Percentiles rank a stretch among this genome's conserved stretches.
These are phyloP conservation scores for Labroides dimidiatus DNA, from an alignment of 2,797 vertebrate genomes.

Conservation along the genomic window DNA sequence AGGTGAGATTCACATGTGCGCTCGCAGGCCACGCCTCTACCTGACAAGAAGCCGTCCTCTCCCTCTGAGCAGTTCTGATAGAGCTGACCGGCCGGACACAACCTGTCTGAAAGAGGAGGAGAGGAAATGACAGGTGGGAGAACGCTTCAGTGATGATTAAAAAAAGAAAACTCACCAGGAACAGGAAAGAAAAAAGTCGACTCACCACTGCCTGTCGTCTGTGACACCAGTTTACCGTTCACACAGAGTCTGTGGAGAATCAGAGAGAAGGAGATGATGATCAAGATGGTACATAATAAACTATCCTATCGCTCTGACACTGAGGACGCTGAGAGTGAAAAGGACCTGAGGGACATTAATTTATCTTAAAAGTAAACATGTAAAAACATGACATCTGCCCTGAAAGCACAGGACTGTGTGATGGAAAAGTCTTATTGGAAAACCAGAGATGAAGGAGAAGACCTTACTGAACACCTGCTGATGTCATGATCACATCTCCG, in stretches of 20 bases:
- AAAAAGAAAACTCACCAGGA: no score
- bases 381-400: no score
- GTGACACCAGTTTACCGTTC: constrained; percentile 90
- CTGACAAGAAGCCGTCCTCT: constrained; percentile 65
- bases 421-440: no score
- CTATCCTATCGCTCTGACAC: no score
- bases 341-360: no score
- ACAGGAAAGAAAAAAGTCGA: constrained; percentile 1
- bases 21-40: constrained; percentile 85
- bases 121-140: background rate
- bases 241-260: constrained; percentile 87
- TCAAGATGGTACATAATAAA: background rate
- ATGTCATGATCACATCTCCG: constrained; percentile 91
- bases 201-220: constrained; percentile 83
- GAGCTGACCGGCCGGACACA: constrained; percentile 89
- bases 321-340: no score
- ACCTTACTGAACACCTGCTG: constrained; percentile 95
- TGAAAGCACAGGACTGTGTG: no score
- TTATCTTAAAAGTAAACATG: no score
- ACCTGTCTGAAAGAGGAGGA: constrained; percentile 72
- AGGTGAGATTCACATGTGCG: constrained; percentile 93
- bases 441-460: constrained; percentile 32
- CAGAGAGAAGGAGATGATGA: background rate
- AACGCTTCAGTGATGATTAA: background rate
- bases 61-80: constrained; percentile 90